A percentile compares a stretch with the other conserved stretches of the same genome.
Conservation (phyloP, 2,797 vertebrate species). For the Eulemur rubriventer region DNA sequence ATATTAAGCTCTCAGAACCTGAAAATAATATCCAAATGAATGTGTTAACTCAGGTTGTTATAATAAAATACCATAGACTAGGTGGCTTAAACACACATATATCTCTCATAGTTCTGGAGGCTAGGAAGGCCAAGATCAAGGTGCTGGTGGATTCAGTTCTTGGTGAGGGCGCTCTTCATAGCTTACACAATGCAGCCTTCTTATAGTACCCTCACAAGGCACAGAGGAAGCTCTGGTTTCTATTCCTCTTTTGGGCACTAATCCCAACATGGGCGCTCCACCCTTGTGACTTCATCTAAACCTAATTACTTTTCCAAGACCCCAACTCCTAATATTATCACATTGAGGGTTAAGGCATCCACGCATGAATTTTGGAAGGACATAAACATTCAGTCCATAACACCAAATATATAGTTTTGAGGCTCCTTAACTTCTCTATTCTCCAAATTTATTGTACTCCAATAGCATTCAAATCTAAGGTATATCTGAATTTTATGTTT, state of each 20-base stretch:
- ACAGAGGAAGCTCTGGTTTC: neutral
- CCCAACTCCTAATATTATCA: neutral
- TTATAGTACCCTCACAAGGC: neutral
- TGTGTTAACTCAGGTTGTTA: neutral
- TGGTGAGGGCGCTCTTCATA: neutral
- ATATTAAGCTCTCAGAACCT: neutral
- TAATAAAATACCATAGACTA: neutral
- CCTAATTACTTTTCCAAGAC: neutral
- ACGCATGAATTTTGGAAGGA: neutral
- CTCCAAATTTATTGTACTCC: neutral
- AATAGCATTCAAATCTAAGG: neutral
- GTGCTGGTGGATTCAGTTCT: neutral
- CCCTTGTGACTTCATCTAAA: neutral
- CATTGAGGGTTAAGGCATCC: neutral
- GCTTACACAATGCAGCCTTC: neutral
- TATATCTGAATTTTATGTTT: neutral
- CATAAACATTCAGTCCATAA: neutral
- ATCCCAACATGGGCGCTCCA: neutral
- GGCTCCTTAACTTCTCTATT: neutral
- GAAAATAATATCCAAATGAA: neutral
- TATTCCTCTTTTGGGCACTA: neutral
- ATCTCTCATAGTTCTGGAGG: neutral
- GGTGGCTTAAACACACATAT: neutral
- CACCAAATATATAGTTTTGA: neutral
- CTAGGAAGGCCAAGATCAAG: neutral